Conservation (phyloP, 2,797 vertebrate species). For the Acrocephalus scirpaceus region DNA sequence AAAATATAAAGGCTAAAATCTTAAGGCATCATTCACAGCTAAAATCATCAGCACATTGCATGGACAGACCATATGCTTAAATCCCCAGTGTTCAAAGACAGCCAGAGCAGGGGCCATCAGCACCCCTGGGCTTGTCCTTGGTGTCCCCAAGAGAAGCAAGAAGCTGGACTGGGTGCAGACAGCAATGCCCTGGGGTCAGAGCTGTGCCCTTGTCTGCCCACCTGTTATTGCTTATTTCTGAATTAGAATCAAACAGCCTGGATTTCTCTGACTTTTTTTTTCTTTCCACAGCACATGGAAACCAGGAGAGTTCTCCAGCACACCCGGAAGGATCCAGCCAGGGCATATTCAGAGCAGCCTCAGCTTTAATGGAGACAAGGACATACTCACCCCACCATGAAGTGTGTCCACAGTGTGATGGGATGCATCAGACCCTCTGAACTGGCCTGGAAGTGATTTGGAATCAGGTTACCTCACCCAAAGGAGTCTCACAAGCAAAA, state of each 20-base stretch:
- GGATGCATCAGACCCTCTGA: background rate
- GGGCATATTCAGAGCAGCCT: background rate
- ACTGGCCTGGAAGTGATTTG: rapidly evolving
- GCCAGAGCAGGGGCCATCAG: background rate
- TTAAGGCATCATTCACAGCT: background rate
- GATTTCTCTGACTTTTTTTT: background rate
- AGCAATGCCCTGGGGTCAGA: background rate
- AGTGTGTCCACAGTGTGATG: rapidly evolving
- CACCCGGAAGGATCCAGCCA: background rate
- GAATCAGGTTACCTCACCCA: too few relatives aligned
- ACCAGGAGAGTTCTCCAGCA: background rate
- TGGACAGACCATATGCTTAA: background rate
- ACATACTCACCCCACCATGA: rapidly evolving
- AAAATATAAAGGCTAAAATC: background rate
- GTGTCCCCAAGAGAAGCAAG: background rate
- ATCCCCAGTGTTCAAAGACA: background rate
- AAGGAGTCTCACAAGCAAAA: background rate
- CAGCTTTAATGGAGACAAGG: rapidly evolving
- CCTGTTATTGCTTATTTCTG: background rate
- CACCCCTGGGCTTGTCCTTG: background rate
- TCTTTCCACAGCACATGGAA: background rate
- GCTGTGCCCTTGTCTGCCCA: background rate
- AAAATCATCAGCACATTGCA: background rate
- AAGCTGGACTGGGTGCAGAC: rapidly evolving
- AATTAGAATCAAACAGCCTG: background rate